Base-by-base conservation (phyloP, 2,888 invertebrate genomes). In the Willowsia nigromaculata region DNA sequence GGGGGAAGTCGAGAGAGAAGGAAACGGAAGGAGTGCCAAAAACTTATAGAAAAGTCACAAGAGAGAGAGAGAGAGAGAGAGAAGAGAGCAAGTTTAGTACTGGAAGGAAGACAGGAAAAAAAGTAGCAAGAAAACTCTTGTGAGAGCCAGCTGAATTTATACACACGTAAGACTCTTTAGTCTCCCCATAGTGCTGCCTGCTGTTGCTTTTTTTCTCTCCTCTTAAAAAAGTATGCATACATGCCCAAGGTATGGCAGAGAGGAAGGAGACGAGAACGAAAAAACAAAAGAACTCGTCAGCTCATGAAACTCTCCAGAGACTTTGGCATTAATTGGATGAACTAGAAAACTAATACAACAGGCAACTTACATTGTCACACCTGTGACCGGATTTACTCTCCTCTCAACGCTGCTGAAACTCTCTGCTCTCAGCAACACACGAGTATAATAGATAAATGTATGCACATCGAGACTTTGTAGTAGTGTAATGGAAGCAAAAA, bases 301-400 rank as follows among this genome's bases (percentile, higher is more conserved):
- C 89, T 91, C 91, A 91, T 90, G 90, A 91, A 91, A 91, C 91
- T 90, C 91, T 88, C 92, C 83, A 59, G 91, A 91, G 92, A 91
- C 91, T 89, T 84, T 90, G 86, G 91, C 92, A 92, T 92, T 92
- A 92, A 92, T 92, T 92, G 92, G 92, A 92, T 92, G 92, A 92
- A 92, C 91, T 92, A 88, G 90, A 90, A 92, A 90, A 91, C 90
- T 91, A 92, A 91, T 92, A 91, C 91, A 88, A 90, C 86, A 89
- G 90, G 90, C 91, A 89, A 90, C 85, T 89, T 92, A 89, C 90
- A 90, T 91, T 92, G 91, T 92, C 92, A 91, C 92, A 92, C 92
- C 92, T 92, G 92, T 92, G 92, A 91, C 92, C 91, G 88, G 91
- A 91, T 91, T 91, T 87, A 87, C 89, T 88, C 85, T 90, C 90